These are phyloP conservation scores for Chrysocyon brachyurus DNA, from an alignment of 2,797 vertebrate species.

Conservation along the genomic window DNA sequence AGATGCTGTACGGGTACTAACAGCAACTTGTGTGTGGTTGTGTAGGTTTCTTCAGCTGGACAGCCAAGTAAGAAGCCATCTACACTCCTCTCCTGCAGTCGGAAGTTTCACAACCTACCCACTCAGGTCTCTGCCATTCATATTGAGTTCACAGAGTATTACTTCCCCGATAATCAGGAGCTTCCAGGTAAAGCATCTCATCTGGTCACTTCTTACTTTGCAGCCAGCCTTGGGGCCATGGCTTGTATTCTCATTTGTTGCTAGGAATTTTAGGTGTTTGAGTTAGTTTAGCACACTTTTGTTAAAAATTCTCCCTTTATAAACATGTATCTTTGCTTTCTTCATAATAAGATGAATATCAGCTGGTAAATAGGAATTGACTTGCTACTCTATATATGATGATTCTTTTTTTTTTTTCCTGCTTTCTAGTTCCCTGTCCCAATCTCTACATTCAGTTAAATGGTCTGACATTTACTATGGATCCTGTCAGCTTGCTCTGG, in stretches of 20 bases:
- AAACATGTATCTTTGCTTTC: background rate
- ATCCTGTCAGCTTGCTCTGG: slow-evolving; percentile 96
- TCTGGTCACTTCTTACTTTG: background rate
- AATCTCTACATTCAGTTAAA: slow-evolving; percentile 96
- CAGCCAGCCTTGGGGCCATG: background rate
- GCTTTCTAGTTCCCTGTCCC: slow-evolving; percentile 93
- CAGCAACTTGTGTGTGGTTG: slow-evolving; percentile 3
- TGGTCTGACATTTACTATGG: slow-evolving; percentile 93
- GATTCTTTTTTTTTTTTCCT: slow-evolving; percentile 20
- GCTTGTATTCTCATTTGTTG: background rate
- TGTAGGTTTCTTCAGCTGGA: slow-evolving; percentile 95
- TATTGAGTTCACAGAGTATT: slow-evolving; percentile 98
- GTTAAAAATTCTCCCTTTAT: slow-evolving; percentile 11
- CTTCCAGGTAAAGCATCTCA: slow-evolving; percentile 91
- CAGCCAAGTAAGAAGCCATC: slow-evolving; percentile 96
- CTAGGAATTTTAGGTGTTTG: background rate
- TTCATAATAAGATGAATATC: background rate
- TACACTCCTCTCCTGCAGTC: slow-evolving; percentile 95
- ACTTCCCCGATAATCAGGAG: slow-evolving; percentile 94
- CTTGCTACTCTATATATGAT: background rate
- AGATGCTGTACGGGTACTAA: background rate
- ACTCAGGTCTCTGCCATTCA: slow-evolving; percentile 94
- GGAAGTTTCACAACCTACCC: slow-evolving; percentile 92
- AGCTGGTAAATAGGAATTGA: background rate
- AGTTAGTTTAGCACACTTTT: background rate